Percentiles rank a stretch among this genome's conserved stretches.
These are phyloP conservation scores for Mus spicilegus DNA, from an alignment of 2,113 vertebrate genomes.

Conservation along the genomic window DNA sequence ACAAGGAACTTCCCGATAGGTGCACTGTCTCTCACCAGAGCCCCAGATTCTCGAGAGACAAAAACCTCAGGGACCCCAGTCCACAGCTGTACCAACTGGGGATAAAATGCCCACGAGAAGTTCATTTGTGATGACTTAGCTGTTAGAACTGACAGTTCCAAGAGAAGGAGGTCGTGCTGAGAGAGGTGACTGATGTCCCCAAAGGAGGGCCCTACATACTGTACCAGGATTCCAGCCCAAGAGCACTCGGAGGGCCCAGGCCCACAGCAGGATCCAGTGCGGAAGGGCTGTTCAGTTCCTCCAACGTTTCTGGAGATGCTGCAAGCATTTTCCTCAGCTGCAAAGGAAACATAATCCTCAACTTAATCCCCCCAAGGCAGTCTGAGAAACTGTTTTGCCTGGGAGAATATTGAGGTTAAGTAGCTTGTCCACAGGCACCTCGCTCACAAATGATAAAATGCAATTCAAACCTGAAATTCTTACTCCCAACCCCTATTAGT, in stretches of 20 bases:
- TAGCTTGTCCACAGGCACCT: not conserved
- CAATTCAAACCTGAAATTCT: not conserved
- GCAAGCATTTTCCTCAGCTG: not conserved
- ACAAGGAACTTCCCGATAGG: not conserved
- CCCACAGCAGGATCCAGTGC: not conserved
- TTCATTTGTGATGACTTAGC: not conserved
- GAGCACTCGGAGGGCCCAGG: not conserved
- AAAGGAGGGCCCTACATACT: not conserved
- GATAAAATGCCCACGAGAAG: not conserved
- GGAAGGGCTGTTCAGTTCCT: not conserved
- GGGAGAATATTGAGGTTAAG: not conserved
- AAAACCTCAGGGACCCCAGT: not conserved
- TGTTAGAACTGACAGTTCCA: not conserved
- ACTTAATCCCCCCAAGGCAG: conserved; percentile 10
- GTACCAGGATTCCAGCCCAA: not conserved
- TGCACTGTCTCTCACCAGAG: not conserved
- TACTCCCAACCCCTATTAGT: not conserved
- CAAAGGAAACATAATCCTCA: not conserved
- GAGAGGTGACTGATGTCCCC: not conserved
- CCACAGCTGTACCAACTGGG: not conserved
- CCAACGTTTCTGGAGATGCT: not conserved
- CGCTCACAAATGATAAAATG: not conserved
- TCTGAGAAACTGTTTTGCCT: not conserved
- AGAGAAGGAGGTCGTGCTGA: not conserved
- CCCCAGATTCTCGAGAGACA: not conserved